Conservation (phyloP, 2,888 invertebrate genomes). For the Agrilus biguttatus region DNA sequence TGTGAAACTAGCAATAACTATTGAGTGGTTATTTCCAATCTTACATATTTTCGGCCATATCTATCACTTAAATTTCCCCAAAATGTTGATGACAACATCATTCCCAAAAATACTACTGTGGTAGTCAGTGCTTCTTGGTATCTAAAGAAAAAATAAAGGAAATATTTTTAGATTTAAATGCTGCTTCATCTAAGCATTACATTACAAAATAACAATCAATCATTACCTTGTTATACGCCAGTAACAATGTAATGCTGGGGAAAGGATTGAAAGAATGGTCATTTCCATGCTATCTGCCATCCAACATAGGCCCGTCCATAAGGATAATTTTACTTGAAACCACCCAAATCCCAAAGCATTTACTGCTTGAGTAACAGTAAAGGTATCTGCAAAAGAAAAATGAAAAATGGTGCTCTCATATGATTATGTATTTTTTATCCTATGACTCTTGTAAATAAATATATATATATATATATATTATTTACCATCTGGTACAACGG, state of each 20-base stretch:
- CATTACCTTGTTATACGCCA: conserved; percentile 70
- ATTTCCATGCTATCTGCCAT: conserved; percentile 99
- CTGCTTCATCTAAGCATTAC: conserved; percentile 6
- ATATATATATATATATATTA: not conserved
- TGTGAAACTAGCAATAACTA: no score
- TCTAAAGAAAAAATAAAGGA: conserved; percentile 27
- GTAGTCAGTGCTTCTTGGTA: conserved; percentile 88
- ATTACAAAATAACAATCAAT: not conserved
- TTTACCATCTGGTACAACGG: conserved; percentile 67
- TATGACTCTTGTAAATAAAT: no score
- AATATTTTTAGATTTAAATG: not conserved
- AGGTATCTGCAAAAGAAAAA: conserved; percentile 49
- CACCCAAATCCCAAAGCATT: conserved; percentile 78
- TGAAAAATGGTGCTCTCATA: not conserved
- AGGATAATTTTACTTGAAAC: conserved; percentile 76
- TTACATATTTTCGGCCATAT: conserved; percentile 76
- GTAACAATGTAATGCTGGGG: conserved; percentile 86
- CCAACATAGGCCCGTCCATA: conserved; percentile 80
- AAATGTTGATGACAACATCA: conserved; percentile 93
- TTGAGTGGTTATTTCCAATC: conserved; percentile 9
- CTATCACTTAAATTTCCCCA: conserved; percentile 92
- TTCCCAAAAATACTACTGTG: conserved; percentile 86
- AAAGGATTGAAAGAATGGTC: conserved; percentile 87
- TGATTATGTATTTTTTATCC: not conserved
- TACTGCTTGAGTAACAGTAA: conserved; percentile 75